Conservation (phyloP, 2,888 invertebrate species). For the Busseola fusca region DNA sequence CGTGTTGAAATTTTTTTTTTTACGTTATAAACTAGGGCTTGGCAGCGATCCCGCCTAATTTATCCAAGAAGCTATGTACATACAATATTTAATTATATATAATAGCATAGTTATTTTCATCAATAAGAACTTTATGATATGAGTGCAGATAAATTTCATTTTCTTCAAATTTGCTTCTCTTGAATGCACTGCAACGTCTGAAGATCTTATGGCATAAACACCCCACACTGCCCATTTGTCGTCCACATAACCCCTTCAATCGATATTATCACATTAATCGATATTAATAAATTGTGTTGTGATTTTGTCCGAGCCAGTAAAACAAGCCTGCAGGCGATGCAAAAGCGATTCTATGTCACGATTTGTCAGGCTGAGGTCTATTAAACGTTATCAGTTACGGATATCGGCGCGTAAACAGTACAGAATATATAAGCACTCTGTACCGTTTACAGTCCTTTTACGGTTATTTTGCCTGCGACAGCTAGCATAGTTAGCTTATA, state of each 20-base stretch:
- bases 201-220: not conserved
- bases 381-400: not conserved
- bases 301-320: not conserved
- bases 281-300: constrained; percentile 30
- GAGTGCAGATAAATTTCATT: not conserved
- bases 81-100: not conserved
- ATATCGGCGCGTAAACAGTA: not conserved
- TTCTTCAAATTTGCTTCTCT: not conserved
- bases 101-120: not conserved
- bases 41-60: no score
- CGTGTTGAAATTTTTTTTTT: no score
- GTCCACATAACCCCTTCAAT: not conserved
- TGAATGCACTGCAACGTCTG: not conserved
- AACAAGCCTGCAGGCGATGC: not conserved
- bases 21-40: no score
- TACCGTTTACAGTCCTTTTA: not conserved
- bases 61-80: not conserved
- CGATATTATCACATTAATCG: constrained; percentile 23
- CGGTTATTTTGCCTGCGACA: not conserved
- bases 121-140: not conserved
- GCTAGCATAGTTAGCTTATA: not conserved
- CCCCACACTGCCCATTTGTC: constrained; percentile 4
- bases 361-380: not conserved
- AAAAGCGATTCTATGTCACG: not conserved
- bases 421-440: not conserved